Conservation (phyloP, 1,140 invertebrate species). For the Stratiolaelaps scimitus region DNA sequence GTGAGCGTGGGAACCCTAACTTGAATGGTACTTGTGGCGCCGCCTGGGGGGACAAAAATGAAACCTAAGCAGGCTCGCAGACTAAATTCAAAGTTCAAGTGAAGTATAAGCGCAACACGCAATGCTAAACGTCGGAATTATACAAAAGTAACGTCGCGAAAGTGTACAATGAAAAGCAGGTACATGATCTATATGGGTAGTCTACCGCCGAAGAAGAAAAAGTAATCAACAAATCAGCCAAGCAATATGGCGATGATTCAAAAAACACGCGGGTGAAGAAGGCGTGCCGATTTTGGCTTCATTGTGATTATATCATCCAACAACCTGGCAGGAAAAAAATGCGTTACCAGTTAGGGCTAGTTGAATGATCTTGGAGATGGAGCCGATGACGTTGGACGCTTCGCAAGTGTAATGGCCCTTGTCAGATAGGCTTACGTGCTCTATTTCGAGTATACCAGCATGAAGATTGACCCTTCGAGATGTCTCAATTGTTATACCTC, state of each 20-base stretch:
- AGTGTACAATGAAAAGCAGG: background rate
- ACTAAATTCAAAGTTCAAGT: background rate
- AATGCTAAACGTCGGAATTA: background rate
- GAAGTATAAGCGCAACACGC: background rate
- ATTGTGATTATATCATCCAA: too few relatives aligned
- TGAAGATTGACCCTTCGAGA: too few relatives aligned
- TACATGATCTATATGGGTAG: background rate
- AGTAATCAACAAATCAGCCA: too few relatives aligned
- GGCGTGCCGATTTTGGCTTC: too few relatives aligned
- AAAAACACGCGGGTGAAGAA: too few relatives aligned
- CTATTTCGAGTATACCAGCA: too few relatives aligned
- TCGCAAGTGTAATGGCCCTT: background rate
- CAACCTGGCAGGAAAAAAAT: too few relatives aligned
- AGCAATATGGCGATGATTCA: too few relatives aligned
- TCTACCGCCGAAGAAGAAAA: too few relatives aligned
- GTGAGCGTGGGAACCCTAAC: too few relatives aligned
- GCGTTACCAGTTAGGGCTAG: background rate
- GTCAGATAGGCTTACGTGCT: background rate
- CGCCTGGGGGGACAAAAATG: conserved; percentile 14
- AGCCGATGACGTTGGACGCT: background rate
- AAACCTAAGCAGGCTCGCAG: background rate
- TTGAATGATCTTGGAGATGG: background rate
- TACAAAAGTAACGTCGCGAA: background rate
- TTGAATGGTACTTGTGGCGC: background rate
- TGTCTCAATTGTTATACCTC: too few relatives aligned